A percentile compares a stretch with the other conserved stretches of the same genome.
These are phyloP conservation scores for Brevimyrus niger DNA, from an alignment of 2,113 vertebrate genomes.

Conservation along the genomic window DNA sequence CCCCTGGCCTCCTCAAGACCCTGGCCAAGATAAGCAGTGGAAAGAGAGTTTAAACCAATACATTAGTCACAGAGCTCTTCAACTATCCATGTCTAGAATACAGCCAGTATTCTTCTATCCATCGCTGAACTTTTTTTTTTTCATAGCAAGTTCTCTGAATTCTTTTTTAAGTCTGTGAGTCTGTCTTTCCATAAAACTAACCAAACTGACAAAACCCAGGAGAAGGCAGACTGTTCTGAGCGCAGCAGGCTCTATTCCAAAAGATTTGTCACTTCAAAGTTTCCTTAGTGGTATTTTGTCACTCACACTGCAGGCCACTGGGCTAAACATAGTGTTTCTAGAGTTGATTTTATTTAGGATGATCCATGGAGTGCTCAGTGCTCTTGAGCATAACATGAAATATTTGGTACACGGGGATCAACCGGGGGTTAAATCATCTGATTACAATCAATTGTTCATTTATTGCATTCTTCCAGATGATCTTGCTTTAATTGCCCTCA, in stretches of 20 bases:
- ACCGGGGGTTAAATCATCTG: background rate
- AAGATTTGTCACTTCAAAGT: background rate
- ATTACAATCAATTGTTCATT: background rate
- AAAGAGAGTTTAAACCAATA: background rate
- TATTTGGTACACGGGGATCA: background rate
- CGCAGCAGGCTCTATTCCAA: background rate
- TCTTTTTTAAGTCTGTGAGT: background rate
- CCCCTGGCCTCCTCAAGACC: background rate
- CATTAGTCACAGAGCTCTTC: background rate
- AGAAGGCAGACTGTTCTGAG: background rate
- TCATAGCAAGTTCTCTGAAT: background rate
- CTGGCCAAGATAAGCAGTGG: background rate
- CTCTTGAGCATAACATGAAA: background rate
- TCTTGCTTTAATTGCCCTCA: background rate
- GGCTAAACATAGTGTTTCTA: background rate
- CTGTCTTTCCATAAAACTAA: background rate
- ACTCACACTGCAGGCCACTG: background rate
- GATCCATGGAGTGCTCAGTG: background rate
- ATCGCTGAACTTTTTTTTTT: background rate
- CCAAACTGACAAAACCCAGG: background rate
- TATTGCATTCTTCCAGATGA: background rate
- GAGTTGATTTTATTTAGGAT: background rate
- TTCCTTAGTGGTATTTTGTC: background rate
- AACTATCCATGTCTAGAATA: background rate
- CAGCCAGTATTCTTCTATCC: background rate